Percentiles rank a stretch among this genome's conserved stretches.
phyloP scores from a whole-genome alignment of 2,797 vertebrate species.

The Spatula versicolor region DNA sequence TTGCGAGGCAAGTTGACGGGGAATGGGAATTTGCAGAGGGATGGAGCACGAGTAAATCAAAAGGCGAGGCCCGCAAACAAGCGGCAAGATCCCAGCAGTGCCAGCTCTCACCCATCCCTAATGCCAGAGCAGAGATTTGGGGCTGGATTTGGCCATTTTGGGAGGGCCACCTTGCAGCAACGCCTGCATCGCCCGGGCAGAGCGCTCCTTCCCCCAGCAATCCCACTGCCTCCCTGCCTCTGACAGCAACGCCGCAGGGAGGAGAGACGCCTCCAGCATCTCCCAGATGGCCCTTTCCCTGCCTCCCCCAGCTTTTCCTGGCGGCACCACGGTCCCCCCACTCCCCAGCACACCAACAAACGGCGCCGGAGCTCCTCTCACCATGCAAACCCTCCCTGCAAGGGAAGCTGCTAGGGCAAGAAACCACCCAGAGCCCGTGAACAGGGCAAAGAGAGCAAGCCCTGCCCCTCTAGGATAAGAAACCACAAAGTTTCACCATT shows the following conservation, averaged over 20 bases:
- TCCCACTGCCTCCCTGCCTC: not conserved
- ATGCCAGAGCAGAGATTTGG: not conserved
- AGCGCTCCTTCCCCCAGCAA: rapidly evolving
- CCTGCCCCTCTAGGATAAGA: not conserved
- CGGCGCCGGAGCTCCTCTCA: rapidly evolving
- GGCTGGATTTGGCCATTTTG: not conserved
- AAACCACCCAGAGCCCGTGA: not conserved
- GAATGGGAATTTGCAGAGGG: slow-evolving; percentile 52
- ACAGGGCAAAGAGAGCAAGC: not conserved
- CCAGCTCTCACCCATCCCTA: not conserved
- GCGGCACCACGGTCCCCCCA: rapidly evolving
- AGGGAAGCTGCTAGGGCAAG: not conserved
- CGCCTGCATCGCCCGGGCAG: not conserved
- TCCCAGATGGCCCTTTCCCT: slow-evolving; percentile 20
- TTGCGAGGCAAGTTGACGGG: slow-evolving; percentile 64
- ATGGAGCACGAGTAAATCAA: not conserved
- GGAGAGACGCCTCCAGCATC: slow-evolving; percentile 8
- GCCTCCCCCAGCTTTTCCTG: not conserved
- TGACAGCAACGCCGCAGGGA: rapidly evolving
- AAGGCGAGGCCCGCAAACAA: not conserved
- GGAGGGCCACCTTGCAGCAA: rapidly evolving
- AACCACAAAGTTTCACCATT: not conserved
- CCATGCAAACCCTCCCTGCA: rapidly evolving
- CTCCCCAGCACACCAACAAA: not conserved
- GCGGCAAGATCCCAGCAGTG: rapidly evolving